Evolutionary conservation across 2,888 invertebrate species (phyloP).

Genomic region (Agrotis exclamationis): DNA sequence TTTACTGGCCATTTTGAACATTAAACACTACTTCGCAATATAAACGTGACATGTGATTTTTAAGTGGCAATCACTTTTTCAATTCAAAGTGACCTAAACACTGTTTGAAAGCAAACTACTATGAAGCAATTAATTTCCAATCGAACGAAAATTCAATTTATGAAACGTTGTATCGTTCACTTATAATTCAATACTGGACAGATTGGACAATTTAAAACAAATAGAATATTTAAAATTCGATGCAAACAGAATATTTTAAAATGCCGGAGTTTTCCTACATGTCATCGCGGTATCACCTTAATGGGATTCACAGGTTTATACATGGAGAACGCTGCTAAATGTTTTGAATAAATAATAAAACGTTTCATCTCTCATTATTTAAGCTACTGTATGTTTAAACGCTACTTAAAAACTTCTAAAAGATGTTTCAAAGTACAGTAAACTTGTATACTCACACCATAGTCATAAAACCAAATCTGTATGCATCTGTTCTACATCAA

Average conservation of each 20-base stretch:
- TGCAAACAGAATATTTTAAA: conserved; percentile 34
- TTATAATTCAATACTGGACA: conserved; percentile 46
- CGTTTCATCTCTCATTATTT: background rate
- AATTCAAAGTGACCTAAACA: background rate
- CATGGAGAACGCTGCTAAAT: conserved; percentile 17
- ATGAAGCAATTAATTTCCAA: conserved; percentile 30
- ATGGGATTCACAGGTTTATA: conserved; percentile 28
- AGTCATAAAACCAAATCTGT: conserved; percentile 37
- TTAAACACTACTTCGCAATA: background rate
- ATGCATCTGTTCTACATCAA: conserved; percentile 40
- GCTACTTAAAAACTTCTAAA: background rate
- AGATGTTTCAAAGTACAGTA: conserved; percentile 4
- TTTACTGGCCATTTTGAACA: background rate
- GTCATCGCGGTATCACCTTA: conserved; percentile 19
- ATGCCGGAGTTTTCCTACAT: conserved; percentile 26
- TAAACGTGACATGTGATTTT: background rate
- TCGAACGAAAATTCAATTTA: conserved; percentile 39
- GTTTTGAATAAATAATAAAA: conserved; percentile 23
- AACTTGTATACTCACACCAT: background rate
- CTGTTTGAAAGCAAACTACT: conserved; percentile 3
- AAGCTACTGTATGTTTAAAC: background rate
- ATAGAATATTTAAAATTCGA: conserved; percentile 49
- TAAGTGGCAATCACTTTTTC: background rate
- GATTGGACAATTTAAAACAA: conserved; percentile 47
- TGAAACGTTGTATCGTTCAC: conserved; percentile 24